Evolutionary conservation across 2,797 vertebrate species (phyloP).

Genomic region (Peromyscus melanophrys): DNA sequence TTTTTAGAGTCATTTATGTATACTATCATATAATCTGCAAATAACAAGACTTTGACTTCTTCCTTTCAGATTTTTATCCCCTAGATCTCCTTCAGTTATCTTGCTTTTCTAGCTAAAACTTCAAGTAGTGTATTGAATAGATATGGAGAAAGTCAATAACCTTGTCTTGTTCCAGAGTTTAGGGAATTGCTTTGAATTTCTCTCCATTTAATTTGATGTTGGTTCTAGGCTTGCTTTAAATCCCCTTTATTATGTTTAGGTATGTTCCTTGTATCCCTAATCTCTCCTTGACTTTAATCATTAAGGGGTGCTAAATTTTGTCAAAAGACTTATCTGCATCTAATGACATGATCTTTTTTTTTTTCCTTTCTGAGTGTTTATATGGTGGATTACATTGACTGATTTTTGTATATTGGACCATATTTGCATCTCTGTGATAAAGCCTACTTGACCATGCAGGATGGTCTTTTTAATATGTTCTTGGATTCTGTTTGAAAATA

Average conservation of each 20-base stretch:
- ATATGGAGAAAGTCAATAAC: background rate
- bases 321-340: background rate
- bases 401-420: background rate
- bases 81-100: background rate
- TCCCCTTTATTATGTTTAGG: background rate
- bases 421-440: background rate
- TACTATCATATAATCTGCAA: background rate
- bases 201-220: background rate
- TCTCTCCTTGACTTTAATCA: background rate
- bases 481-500: background rate
- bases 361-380: background rate
- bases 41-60: background rate
- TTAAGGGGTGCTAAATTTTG: background rate
- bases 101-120: background rate
- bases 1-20: background rate
- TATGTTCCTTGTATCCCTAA: background rate
- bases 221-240: background rate
- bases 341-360: background rate
- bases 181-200: background rate
- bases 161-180: background rate
- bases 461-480: background rate
- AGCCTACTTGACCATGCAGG: background rate
- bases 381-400: background rate
- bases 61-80: background rate
- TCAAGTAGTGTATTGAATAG: background rate